These are phyloP conservation scores for Drosophila athabasca DNA, from an alignment of 1,140 invertebrate species.

Conservation along the genomic window DNA sequence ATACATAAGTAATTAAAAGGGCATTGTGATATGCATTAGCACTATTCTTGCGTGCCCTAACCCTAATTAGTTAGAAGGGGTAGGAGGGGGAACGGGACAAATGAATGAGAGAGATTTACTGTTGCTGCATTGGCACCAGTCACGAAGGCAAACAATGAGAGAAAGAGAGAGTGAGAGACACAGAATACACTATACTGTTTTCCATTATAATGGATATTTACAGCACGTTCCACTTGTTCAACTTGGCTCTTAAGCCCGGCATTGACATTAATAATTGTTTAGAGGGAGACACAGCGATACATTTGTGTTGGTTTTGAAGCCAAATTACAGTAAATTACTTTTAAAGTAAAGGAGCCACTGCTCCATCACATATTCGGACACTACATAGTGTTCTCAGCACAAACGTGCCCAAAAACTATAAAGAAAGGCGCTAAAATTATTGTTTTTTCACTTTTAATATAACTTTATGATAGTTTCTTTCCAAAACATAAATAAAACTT, in stretches of 20 bases:
- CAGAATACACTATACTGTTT: slow-evolving; percentile 17
- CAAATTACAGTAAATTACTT: too few species aligned
- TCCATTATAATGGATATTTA: slow-evolving; percentile 27
- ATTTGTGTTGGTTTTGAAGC: too few species aligned
- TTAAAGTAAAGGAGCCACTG: too few species aligned
- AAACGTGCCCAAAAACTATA: too few species aligned
- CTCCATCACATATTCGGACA: too few species aligned
- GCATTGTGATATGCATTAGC: slow-evolving; percentile 44
- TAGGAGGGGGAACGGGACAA: not conserved
- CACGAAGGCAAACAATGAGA: slow-evolving; percentile 33
- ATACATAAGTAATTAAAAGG: slow-evolving; percentile 28
- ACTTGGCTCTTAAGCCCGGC: slow-evolving; percentile 39
- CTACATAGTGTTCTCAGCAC: too few species aligned
- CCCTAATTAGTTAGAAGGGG: not conserved
- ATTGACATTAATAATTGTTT: slow-evolving; percentile 34
- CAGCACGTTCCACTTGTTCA: slow-evolving; percentile 14
- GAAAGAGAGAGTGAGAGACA: too few species aligned
- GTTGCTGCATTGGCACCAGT: slow-evolving; percentile 1
- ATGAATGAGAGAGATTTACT: not conserved
- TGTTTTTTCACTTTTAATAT: too few species aligned
- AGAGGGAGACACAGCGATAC: slow-evolving; percentile 6
- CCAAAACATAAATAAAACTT: too few species aligned
- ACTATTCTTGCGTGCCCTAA: slow-evolving; percentile 24
- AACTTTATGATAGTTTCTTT: too few species aligned
- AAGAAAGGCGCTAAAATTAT: too few species aligned